These are phyloP conservation scores for Ptychadena robeensis DNA, from an alignment of 2,797 vertebrate genomes.

Conservation along the genomic window DNA sequence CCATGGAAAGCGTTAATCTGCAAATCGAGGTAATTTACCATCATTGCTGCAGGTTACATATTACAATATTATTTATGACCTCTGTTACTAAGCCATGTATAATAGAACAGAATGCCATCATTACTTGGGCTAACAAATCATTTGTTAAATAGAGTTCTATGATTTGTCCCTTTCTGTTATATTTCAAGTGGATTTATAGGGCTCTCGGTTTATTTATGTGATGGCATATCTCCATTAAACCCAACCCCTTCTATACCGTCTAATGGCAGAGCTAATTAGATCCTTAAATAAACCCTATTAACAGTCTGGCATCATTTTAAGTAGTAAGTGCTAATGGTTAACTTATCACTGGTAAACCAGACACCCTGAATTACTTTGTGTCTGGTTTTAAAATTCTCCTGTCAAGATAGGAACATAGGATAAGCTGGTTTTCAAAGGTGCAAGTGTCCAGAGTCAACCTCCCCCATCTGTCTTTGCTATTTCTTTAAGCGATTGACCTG, in stretches of 20 bases:
- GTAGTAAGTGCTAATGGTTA: neutral
- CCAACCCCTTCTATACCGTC: neutral
- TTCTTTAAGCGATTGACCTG: too few species aligned
- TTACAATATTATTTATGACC: constrained; percentile 6
- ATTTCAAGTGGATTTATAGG: neutral
- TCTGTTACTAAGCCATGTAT: neutral
- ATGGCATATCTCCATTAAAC: too few species aligned
- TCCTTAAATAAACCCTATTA: neutral
- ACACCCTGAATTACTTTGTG: neutral
- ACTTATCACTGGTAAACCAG: neutral
- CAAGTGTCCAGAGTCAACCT: too few species aligned
- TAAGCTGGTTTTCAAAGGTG: too few species aligned
- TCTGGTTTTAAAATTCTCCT: too few species aligned
- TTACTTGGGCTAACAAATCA: neutral
- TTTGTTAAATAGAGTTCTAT: neutral
- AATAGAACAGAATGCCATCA: constrained; percentile 1
- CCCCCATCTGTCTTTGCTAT: too few species aligned
- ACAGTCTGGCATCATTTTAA: neutral
- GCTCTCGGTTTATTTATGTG: neutral
- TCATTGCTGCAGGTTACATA: neutral
- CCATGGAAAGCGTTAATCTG: neutral
- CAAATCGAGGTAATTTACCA: neutral
- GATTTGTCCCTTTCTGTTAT: neutral
- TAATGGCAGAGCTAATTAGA: neutral
- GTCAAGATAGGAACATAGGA: too few species aligned